Conservation (phyloP, 1,140 invertebrate species). For the Pseudoatta argentina region DNA sequence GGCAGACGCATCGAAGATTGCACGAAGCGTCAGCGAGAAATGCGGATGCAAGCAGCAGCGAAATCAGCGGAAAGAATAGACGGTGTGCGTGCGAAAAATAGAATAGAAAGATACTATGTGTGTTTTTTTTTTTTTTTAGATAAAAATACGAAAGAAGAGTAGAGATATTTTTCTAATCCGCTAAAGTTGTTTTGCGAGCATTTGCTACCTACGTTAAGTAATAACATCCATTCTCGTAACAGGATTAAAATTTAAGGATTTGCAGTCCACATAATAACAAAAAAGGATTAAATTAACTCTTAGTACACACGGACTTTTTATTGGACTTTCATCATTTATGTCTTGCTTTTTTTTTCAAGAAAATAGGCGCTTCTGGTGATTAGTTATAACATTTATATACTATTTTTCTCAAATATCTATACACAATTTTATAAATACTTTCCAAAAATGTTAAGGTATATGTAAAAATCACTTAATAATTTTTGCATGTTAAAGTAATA, state of each 20-base stretch:
- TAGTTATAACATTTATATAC: too few relatives aligned
- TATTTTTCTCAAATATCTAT: too few relatives aligned
- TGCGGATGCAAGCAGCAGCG: conserved; percentile 1
- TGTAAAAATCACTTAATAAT: too few relatives aligned
- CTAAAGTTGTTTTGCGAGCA: neutral
- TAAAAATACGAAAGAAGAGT: neutral
- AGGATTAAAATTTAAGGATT: neutral
- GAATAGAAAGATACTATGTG: neutral
- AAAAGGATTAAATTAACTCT: neutral
- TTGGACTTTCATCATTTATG: too few relatives aligned
- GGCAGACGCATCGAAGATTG: conserved; percentile 4
- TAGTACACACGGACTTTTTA: too few relatives aligned
- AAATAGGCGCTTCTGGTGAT: too few relatives aligned
- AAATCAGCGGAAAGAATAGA: neutral
- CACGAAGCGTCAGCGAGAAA: conserved; percentile 34
- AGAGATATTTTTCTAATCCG: neutral
- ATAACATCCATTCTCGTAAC: neutral
- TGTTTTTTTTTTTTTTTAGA: neutral
- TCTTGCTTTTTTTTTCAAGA: too few relatives aligned
- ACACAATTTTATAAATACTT: too few relatives aligned
- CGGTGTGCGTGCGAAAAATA: neutral
- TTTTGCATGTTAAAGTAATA: too few relatives aligned
- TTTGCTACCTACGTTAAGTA: neutral
- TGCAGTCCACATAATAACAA: neutral
- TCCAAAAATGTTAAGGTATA: too few relatives aligned